Base-by-base conservation (phyloP, 1,140 invertebrate species). In the Laodelphax striatellus region DNA sequence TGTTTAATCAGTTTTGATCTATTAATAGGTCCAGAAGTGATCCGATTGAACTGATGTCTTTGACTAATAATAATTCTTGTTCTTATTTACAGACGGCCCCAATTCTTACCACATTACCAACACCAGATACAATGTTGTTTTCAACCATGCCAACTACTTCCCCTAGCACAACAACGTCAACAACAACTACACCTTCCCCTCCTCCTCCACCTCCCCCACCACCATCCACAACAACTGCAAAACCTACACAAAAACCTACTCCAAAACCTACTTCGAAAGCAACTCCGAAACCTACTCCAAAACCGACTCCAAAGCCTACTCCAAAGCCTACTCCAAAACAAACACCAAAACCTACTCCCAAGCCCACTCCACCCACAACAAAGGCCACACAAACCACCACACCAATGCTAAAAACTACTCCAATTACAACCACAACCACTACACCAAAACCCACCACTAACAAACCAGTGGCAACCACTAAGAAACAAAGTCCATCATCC, bases 241-340 rank as follows among this genome's bases (percentile, higher is more conserved):
- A 52, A 52, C 55, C 24, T 55, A 43, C 55, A 41, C 41, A 31
- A 0, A 55, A 58, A 50, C 9, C 52, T 41, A 50, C 44, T 44
- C 58, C 38, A 19, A 42, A 59, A 21, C 46, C 63, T 22, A 58
- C 52, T 31, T 55, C 64, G 53, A 61, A 53, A 44, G 55, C 61
- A 44, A 58, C 54, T 11, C 19, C 21, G 41, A 62, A 42, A 60
- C 52, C 64, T 31, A 34, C 54, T 11, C 58, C 52, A 52, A 62
- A 52, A 56, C 44, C 41, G 21, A 62, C 17, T 2, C 42, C 31
- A 44, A 54, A 43, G 14, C 24, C 19, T 28, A 55, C 10, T 13
- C 24, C 52, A 21, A 63, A 50, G 44, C 21, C 52, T 52, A 50
- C 58, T 16, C n/a, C 58, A 4, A 50, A 16, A 14, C 56, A 9